These are phyloP conservation scores for Galago senegalensis DNA, from an alignment of 2,797 vertebrate genomes.

Conservation along the genomic window DNA sequence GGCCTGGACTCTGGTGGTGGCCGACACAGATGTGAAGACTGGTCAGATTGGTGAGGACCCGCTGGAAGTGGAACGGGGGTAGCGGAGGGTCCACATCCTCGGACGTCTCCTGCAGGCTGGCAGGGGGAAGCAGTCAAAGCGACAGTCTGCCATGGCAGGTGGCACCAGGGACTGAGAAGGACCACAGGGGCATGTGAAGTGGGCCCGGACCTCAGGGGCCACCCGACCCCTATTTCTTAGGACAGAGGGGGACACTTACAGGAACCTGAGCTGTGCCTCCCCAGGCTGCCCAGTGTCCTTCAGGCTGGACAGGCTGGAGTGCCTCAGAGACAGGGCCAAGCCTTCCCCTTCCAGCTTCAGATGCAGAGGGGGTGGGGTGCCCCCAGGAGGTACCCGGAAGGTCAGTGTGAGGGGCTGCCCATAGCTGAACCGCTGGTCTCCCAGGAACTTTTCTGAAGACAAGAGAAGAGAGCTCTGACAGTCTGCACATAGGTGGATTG, in stretches of 20 bases:
- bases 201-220: not conserved
- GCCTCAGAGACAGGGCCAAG: conserved; percentile 86
- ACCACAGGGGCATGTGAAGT: rapidly evolving
- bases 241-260: conserved; percentile 85
- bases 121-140: not conserved
- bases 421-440: conserved; percentile 93
- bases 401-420: conserved; percentile 92
- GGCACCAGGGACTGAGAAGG: not conserved
- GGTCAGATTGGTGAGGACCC: conserved; percentile 93
- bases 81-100: conserved; percentile 84
- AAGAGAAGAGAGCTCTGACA: not conserved
- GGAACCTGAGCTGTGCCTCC: conserved; percentile 89
- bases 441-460: conserved; percentile 93
- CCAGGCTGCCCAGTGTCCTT: conserved; percentile 31
- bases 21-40: conserved; percentile 90
- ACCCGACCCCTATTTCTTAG: not conserved
- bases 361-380: conserved; percentile 84
- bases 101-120: conserved; percentile 92
- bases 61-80: conserved; percentile 92
- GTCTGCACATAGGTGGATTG: not conserved
- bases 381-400: conserved; percentile 83
- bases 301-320: conserved; percentile 65
- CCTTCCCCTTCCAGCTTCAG: conserved; percentile 92
- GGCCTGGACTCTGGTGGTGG: not conserved
- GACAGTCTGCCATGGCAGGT: rapidly evolving